Evolutionary conservation across 2,888 invertebrate genomes (phyloP).

Genomic region (Aproaerema taeniolella): DNA sequence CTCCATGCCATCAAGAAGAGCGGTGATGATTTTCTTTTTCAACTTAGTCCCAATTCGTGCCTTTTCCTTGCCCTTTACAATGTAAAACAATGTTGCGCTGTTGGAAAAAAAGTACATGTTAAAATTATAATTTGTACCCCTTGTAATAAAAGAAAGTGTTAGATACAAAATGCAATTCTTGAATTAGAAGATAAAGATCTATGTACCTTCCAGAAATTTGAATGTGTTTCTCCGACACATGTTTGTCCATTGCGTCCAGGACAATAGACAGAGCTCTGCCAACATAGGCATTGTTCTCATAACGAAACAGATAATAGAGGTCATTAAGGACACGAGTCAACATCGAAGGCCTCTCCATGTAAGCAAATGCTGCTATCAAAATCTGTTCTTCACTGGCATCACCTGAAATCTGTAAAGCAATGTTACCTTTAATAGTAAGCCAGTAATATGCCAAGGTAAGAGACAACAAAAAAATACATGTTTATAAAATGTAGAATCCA

Average conservation of each 20-base stretch:
- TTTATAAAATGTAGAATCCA: too few species aligned
- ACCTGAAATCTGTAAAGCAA: constrained; percentile 86
- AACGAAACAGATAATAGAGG: constrained; percentile 90
- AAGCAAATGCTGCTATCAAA: constrained; percentile 88
- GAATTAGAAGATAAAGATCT: neutral
- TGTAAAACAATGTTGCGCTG: constrained; percentile 96
- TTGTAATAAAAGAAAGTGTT: neutral
- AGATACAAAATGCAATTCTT: neutral
- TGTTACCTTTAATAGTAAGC: too few species aligned
- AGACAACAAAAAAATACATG: too few species aligned
- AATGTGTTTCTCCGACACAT: constrained; percentile 91
- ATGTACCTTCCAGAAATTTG: constrained; percentile 92
- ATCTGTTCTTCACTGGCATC: constrained; percentile 95
- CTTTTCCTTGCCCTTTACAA: constrained; percentile 92
- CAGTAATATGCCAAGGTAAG: too few species aligned
- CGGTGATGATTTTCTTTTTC: constrained; percentile 87
- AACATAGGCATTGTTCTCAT: constrained; percentile 86
- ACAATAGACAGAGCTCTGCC: constrained; percentile 88
- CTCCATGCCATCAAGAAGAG: constrained; percentile 93
- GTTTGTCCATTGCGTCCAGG: constrained; percentile 92
- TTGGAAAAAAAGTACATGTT: constrained; percentile 27
- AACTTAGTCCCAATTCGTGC: constrained; percentile 83
- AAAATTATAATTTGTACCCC: constrained; percentile 1
- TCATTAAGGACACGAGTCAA: constrained; percentile 92
- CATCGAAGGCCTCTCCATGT: constrained; percentile 90